Evolutionary conservation across 2,113 vertebrate species (phyloP).

Genomic region (Ardeotis arabs): DNA sequence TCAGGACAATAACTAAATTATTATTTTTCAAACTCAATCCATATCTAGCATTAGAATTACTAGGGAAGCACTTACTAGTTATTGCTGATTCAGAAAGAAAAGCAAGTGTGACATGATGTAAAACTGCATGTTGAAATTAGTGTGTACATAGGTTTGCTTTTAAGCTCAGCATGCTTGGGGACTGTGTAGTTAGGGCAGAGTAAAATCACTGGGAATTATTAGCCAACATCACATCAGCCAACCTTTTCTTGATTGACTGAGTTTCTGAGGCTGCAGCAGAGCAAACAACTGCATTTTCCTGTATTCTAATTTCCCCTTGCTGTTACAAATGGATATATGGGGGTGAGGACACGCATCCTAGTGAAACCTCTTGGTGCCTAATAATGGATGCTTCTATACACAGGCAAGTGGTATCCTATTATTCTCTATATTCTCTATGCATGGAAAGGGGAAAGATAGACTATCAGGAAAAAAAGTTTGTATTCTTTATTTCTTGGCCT

Average conservation of each 20-base stretch:
- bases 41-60: background rate
- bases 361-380: slow-evolving; percentile 40
- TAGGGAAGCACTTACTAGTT: background rate
- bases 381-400: slow-evolving; percentile 63
- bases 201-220: slow-evolving; percentile 44
- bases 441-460: background rate
- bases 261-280: slow-evolving; percentile 1
- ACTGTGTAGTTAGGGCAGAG: background rate
- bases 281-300: slow-evolving; percentile 8
- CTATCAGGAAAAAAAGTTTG: slow-evolving; percentile 29
- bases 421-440: slow-evolving; percentile 32
- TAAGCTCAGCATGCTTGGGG: slow-evolving; percentile 11
- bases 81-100: slow-evolving; percentile 25
- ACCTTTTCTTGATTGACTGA: slow-evolving; percentile 49
- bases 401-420: slow-evolving; percentile 37
- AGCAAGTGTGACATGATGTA: slow-evolving; percentile 29
- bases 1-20: background rate
- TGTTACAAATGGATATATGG: background rate
- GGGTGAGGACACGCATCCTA: background rate
- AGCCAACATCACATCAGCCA: slow-evolving; percentile 1
- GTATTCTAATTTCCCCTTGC: slow-evolving; percentile 37
- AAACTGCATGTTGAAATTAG: slow-evolving; percentile 18
- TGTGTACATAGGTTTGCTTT: slow-evolving; percentile 36
- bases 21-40: background rate
- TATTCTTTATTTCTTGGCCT: slow-evolving; percentile 73